These are phyloP conservation scores for Monodelphis domestica DNA, from an alignment of 2,797 vertebrate genomes.

Conservation along the genomic window DNA sequence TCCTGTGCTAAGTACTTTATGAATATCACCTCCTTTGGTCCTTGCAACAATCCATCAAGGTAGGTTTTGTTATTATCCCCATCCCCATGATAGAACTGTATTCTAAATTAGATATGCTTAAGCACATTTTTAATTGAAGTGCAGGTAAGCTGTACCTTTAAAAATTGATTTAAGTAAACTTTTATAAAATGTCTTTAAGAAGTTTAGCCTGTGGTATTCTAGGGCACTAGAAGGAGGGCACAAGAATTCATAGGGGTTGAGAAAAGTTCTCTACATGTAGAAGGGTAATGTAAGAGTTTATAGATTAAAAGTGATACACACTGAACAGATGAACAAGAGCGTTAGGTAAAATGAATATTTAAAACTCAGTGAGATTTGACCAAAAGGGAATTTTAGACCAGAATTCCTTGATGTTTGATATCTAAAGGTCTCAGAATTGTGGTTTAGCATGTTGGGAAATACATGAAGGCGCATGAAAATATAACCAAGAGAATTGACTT, in stretches of 20 bases:
- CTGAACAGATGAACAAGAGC: constrained; percentile 28
- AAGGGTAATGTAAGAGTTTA: constrained; percentile 52
- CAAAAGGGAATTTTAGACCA: constrained; percentile 49
- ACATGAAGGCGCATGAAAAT: constrained; percentile 21
- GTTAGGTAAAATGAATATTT: constrained; percentile 52
- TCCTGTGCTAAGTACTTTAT: neutral
- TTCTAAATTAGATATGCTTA: neutral
- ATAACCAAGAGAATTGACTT: constrained; percentile 46
- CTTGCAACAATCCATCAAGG: neutral
- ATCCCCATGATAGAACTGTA: constrained; percentile 1
- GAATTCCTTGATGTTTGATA: constrained; percentile 62
- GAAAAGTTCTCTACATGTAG: neutral
- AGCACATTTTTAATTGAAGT: constrained; percentile 29
- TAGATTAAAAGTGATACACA: constrained; percentile 67
- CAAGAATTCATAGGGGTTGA: neutral
- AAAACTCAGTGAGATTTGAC: constrained; percentile 61
- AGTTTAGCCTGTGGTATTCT: constrained; percentile 50
- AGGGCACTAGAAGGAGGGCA: neutral
- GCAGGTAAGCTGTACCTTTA: constrained; percentile 46
- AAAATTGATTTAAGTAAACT: constrained; percentile 54
- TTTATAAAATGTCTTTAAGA: constrained; percentile 51
- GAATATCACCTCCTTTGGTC: neutral
- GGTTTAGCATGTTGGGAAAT: constrained; percentile 68
- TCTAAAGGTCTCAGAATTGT: constrained; percentile 42
- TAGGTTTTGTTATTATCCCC: neutral